These are phyloP conservation scores for Cassiopea andromeda DNA, from an alignment of 30 jellyfish, hydroid and myxozoan species.

Conservation along the genomic window DNA sequence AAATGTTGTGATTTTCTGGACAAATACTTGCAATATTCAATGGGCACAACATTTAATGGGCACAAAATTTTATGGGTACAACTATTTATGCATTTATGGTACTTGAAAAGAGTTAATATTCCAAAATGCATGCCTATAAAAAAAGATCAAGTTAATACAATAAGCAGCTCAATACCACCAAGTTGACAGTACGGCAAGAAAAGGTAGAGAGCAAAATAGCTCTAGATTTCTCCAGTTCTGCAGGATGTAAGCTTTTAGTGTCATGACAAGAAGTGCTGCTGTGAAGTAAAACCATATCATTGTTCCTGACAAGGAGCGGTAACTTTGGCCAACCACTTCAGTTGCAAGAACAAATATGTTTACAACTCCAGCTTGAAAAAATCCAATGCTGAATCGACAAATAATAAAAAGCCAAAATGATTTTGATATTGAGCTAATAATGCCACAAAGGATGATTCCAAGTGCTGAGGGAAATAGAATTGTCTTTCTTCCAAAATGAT, in stretches of 20 bases:
- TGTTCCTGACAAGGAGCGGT: conserved; percentile 77
- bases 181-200: conserved; percentile 37
- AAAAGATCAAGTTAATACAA: no score
- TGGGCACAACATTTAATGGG: no score
- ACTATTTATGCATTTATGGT: no score
- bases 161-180: conserved; percentile 65
- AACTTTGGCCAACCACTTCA: conserved; percentile 73
- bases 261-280: conserved; percentile 64
- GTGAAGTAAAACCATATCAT: conserved; percentile 83
- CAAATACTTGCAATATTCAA: no score
- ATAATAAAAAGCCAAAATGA: conserved; percentile 50
- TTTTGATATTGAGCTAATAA: conserved; percentile 49
- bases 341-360: conserved; percentile 82
- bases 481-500: conserved; percentile 71
- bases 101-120: no score
- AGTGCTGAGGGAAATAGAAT: conserved; percentile 69
- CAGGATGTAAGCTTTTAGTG: conserved; percentile 62
- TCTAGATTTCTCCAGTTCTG: conserved; percentile 81
- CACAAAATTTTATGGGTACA: no score
- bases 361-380: conserved; percentile 77
- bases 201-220: conserved; percentile 77
- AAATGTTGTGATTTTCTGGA: no score
- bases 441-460: conserved; percentile 51
- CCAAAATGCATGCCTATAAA: no score
- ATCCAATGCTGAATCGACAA: conserved; percentile 71